Base-by-base conservation (phyloP, 2,888 invertebrate genomes). In the Thymelicus acteon region DNA sequence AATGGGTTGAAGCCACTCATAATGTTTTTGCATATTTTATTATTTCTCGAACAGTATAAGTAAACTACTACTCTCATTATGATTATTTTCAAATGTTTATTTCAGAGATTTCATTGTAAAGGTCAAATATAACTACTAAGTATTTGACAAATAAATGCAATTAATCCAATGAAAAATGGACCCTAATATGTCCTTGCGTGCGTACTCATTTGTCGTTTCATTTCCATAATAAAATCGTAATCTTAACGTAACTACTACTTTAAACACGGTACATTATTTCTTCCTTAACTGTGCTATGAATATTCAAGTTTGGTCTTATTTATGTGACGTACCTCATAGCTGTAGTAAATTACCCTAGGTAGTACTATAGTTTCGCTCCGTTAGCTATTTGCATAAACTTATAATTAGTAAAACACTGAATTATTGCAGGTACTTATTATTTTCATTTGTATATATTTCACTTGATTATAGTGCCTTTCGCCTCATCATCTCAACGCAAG, bases 151-250 rank as follows among this genome's bases (percentile, higher is more conserved):
- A 54, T 24, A 39, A n/a, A n/a, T n/a, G 39, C 58, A 31, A 58
- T 58, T 37, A n/a, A 12, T 58, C 13, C 7, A n/a, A 37, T n/a
- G n/a, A 37, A 58, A 39, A 58, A 37, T 58, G 58, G n/a, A 58
- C 24, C 2, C 12, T 12, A 19, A 6, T 7, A 19, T 19, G 49
- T 49, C 49, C 7, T 58, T 39, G 39, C 10, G 58, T 58, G n/a
- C 37, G 7, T 58, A 7, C 37, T 39, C 58, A 58, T 54, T 58
- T 58, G 37, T 7, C n/a, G 31, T 37, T 58, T 58, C 39, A 37
- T 58, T 58, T 39, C 13, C 58, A 58, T 39, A 57, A 37, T 37
- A 37, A 58, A 58, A 58, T 58, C 58, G 39, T 39, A 58, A 58
- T 58, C 13, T n/a, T 39, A 37, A 37, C 54, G 12, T 57, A n/a